Evolutionary conservation across 2,888 invertebrate species (phyloP), one percentile per base, ranked within the genome.

Genomic region (Clepsis dumicolana): DNA sequence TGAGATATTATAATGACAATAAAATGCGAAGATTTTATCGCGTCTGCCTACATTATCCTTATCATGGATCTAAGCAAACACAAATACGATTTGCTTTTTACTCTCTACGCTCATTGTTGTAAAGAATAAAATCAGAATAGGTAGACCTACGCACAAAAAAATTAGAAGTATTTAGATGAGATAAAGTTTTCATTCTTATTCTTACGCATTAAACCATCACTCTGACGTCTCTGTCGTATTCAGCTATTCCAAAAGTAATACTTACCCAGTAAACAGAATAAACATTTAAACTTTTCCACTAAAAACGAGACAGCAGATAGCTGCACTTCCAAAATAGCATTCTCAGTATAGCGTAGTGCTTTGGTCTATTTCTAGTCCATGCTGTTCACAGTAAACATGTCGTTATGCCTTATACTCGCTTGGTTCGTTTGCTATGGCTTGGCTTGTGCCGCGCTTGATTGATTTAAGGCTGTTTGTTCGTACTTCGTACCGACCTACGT

Each of bases 401-500:
- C 44, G 25, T 27, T 59, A 52, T 61, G 53, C 54, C 48, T 38
- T 57, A 56, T 57, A 44, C 52, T 25, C 14, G 21, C 38, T 59
- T 41, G 10, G 21, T 59, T n/a, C n/a, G 16, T 35, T 57, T 56
- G 29, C 21, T 38, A 48, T 62, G 50, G 54, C 44, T 68, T 68
- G 64, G 56, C 64, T 61, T 29, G 68, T 38, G 48, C 56, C 56
- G 38, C 35, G 27, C 21, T 32, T 38, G 54, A 66, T 57, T 56
- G 68, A 73, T 72, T 71, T 69, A 75, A 64, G 53, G 35, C 24
- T 62, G 64, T 71, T 70, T 63, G 64, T 65, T 56, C 48, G 48
- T 59, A 14, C 61, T 65, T 56, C 48, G 48, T 59, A 14, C 61
- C 72, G 74, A 74, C 74, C 74, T 74, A 73, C 71, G 70, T 73